Evolutionary conservation across 2,888 invertebrate species (phyloP).

Genomic region (Acrobasis consociella): DNA sequence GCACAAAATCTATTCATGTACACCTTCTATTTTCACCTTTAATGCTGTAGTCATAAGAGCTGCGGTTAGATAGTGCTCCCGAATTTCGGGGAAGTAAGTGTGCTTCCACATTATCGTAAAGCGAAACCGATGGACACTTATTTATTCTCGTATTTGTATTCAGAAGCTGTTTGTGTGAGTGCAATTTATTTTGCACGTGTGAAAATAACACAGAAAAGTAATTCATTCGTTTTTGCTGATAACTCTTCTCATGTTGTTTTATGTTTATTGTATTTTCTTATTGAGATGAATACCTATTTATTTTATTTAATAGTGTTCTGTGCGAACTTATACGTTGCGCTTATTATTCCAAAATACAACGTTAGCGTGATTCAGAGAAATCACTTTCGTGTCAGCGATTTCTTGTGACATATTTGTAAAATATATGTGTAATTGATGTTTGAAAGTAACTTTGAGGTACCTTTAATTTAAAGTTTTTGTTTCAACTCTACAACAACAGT

Average conservation of each 20-base stretch:
- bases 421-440: no score
- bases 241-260: conserved; percentile 24
- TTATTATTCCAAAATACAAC: no score
- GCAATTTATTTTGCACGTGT: conserved; percentile 22
- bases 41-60: conserved; percentile 3
- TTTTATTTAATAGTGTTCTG: no score
- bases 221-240: conserved; percentile 32
- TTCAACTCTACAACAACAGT: no score
- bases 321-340: no score
- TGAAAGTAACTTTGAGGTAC: no score
- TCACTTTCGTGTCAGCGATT: no score
- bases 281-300: neutral
- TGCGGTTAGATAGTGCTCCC: neutral
- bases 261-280: neutral
- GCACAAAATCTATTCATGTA: conserved; percentile 26
- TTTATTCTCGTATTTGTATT: conserved; percentile 32
- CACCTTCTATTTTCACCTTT: conserved; percentile 12
- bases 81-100: conserved; percentile 17
- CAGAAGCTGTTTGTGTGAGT: conserved; percentile 25
- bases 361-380: no score
- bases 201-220: neutral
- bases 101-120: conserved; percentile 33
- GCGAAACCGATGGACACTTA: conserved; percentile 36
- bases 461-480: no score
- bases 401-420: no score